Conservation (phyloP, 1,140 invertebrate genomes). For the Hydropsyche tenuis region DNA sequence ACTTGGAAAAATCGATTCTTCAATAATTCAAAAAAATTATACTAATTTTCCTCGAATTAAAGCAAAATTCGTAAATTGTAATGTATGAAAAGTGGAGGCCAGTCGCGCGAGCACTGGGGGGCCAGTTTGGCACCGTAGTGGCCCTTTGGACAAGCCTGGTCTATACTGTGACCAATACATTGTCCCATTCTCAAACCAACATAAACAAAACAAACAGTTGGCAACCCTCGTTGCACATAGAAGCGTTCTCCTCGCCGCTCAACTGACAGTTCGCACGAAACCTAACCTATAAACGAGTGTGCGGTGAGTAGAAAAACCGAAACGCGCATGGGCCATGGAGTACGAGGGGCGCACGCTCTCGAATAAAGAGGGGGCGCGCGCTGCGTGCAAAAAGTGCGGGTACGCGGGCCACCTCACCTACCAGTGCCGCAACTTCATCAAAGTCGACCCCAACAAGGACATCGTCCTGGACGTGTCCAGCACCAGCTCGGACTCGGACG, state of each 20-base stretch:
- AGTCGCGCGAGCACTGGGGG: too few species aligned
- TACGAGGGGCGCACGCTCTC: not conserved
- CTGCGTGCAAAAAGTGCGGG: constrained; percentile 92
- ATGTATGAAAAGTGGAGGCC: too few species aligned
- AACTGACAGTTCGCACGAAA: not conserved
- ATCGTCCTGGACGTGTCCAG: constrained; percentile 94
- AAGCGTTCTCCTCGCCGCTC: not conserved
- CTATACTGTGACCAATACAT: too few species aligned
- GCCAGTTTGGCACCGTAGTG: too few species aligned
- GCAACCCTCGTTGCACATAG: not conserved
- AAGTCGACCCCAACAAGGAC: constrained; percentile 86
- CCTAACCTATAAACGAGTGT: too few species aligned
- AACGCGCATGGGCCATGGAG: not conserved
- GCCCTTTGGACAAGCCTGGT: too few species aligned
- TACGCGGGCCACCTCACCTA: constrained; percentile 95
- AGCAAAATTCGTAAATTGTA: too few species aligned
- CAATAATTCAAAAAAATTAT: too few species aligned
- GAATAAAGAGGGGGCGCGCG: constrained; percentile 62
- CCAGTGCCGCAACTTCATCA: constrained; percentile 95
- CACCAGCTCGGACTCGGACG: constrained; percentile 89
- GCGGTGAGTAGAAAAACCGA: too few species aligned
- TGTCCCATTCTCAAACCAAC: too few species aligned
- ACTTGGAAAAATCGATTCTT: too few species aligned
- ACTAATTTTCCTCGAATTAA: too few species aligned
- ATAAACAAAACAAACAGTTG: not conserved